Evolutionary conservation across 2,888 invertebrate genomes (phyloP), one percentile per base, ranked within the genome.

Genomic region (Metacarcinus magister): DNA sequence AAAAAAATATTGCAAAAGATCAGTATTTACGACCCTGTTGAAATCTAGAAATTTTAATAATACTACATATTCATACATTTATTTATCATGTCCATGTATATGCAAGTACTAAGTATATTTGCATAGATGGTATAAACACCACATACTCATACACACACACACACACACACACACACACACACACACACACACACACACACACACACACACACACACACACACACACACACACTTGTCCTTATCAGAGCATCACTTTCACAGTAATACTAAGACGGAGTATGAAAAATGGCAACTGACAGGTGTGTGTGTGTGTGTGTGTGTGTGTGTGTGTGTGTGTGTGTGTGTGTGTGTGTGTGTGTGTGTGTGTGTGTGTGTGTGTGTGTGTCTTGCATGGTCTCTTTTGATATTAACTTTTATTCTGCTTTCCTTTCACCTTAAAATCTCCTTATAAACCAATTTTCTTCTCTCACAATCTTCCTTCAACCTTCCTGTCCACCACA

Each of bases 221-320:
- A 39, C 0, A 39, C 39, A 39, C 39, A 54, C 54, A 8, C 54
- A 54, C 0, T 54, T 54, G 13, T 2, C 3, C 67, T 67, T 67
- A 23, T 67, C n/a, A 19, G n/a, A n/a, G 7, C 7, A n/a, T 67
- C n/a, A n/a, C 23, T 23, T n/a, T 23, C n/a, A 23, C n/a, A 67
- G 19, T 67, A 67, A 67, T 67, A 67, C 67, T n/a, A 67, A 67
- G 67, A 67, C 8, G n/a, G 67, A n/a, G 67, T 67, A n/a, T 67
- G 67, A 67, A n/a, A 4, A n/a, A 67, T 67, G 67, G n/a, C 67
- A 67, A 0, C 67, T 23, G 8, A n/a, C n/a, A n/a, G 67, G 67
- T 67, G 67, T 67, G 67, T 67, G 67, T 67, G 67, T 67, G 67
- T 67, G 67, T 67, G 67, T 67, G 67, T 67, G 67, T 67, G 67